Base-by-base conservation (phyloP, 2,888 invertebrate genomes). In the Morpho helenor region DNA sequence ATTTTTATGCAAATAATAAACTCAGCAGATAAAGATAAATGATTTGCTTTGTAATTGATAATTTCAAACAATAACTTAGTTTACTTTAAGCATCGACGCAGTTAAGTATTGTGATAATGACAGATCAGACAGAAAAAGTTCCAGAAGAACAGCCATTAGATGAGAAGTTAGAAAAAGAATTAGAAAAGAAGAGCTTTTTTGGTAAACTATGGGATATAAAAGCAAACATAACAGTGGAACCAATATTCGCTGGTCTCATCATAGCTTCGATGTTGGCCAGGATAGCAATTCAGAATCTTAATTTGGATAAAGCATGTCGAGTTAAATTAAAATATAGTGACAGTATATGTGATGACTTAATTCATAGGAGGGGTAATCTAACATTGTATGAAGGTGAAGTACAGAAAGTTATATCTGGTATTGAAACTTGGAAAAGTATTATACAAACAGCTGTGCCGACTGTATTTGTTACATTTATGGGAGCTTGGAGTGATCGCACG, bases 221-320 rank as follows among this genome's bases (percentile, higher is more conserved):
- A 66, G 78, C 79, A 9, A 93, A 93, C 73, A 93, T 94, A 63
- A 93, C 94, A 2, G 94, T 95, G 0, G 95, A 95, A 70, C 95
- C 95, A 0, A 93, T 95, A 84, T 77, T 95, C 49, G 94, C 94
- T 0, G 94, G 94, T 50, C 91, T 94, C 67, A 92, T 95, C 3
- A 91, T 94, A 76, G 93, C 94, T 23, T 91, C 92, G 43, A 92
- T 92, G 69, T 70, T 93, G 40, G 54, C 96, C 1, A 93, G 93
- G 64, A 75, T 96, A 62, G 96, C 96, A 6, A 93, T 86, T 45
- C 87, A 88, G 61, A 89, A 89, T 66, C 67, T 89, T 2, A 89
- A 89, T 68, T 70, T 89, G 64, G 88, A 88, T 51, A 88, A 89
- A 74, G 77, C 87, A 0, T 88, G 88, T 54, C 69, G 87, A 31